These are phyloP conservation scores for Trematocara macrostoma DNA, from an alignment of 2,113 vertebrate genomes.

Conservation along the genomic window DNA sequence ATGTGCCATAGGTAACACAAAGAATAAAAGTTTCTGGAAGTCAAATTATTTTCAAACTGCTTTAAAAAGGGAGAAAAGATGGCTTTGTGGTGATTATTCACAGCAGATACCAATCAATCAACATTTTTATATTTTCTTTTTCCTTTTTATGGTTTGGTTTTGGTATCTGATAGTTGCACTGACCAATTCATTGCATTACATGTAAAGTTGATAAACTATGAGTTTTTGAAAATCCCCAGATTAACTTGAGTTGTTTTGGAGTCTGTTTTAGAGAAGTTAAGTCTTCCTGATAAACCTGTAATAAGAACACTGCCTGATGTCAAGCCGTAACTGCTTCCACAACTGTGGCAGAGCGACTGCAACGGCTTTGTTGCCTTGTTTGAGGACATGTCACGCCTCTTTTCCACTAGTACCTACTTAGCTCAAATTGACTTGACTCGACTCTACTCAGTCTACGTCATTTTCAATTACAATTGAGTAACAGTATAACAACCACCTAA, in stretches of 20 bases:
- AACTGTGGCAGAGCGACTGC: fast-evolving
- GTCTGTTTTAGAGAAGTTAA: neutral
- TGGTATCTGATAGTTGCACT: neutral
- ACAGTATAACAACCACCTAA: neutral
- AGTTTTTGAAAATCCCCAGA: neutral
- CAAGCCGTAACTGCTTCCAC: neutral
- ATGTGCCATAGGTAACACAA: neutral
- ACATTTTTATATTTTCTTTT: neutral
- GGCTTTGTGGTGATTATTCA: fast-evolving
- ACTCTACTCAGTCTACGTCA: fast-evolving
- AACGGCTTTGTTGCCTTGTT: neutral
- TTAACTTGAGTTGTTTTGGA: neutral
- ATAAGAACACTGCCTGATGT: neutral
- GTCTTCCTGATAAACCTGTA: neutral
- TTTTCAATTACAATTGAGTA: neutral
- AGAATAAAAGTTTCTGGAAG: neutral
- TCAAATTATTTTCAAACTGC: neutral
- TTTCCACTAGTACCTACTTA: neutral
- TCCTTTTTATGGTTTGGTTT: neutral
- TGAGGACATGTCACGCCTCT: neutral
- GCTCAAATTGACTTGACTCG: fast-evolving
- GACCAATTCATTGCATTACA: neutral
- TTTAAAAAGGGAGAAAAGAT: neutral
- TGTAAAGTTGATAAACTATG: neutral
- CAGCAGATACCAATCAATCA: neutral